These are phyloP conservation scores for Diachrysia chrysitis DNA, from an alignment of 2,888 invertebrate genomes.

Conservation along the genomic window DNA sequence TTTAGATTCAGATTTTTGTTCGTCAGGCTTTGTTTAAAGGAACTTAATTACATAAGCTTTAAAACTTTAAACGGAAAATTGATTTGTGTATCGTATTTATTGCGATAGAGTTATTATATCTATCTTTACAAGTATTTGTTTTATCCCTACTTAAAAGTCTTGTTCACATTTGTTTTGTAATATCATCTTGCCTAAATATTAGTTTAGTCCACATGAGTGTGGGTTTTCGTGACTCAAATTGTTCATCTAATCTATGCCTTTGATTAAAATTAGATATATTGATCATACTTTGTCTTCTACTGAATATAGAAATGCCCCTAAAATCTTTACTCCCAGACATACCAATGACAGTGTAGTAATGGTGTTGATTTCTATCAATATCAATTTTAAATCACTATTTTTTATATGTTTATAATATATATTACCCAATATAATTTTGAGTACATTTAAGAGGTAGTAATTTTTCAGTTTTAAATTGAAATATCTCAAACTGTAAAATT, in stretches of 20 bases:
- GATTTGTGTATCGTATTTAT: slow-evolving; percentile 52
- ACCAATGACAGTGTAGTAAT: background rate
- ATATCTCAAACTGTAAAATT: background rate
- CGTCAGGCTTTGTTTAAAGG: slow-evolving; percentile 32
- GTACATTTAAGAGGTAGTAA: background rate
- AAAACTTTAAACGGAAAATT: slow-evolving; percentile 52
- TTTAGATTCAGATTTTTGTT: slow-evolving; percentile 48
- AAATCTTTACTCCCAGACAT: background rate
- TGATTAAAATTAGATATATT: slow-evolving; percentile 45
- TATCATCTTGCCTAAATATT: slow-evolving; percentile 8
- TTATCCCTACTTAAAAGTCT: slow-evolving; percentile 12
- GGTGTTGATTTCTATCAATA: background rate
- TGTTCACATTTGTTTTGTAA: slow-evolving; percentile 10
- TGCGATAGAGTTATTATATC: slow-evolving; percentile 44
- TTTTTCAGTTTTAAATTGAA: background rate
- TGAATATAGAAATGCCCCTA: background rate
- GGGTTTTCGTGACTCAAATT: slow-evolving; percentile 42
- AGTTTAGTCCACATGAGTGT: slow-evolving; percentile 33
- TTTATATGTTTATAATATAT: background rate
- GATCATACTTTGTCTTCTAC: slow-evolving; percentile 21
- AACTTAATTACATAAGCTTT: slow-evolving; percentile 57
- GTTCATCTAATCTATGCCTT: slow-evolving; percentile 31
- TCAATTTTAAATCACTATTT: background rate
- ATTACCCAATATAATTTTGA: background rate
- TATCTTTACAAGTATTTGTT: slow-evolving; percentile 26